Evolutionary conservation across 2,888 invertebrate species (phyloP).

Genomic region (Piscicola geometra): DNA sequence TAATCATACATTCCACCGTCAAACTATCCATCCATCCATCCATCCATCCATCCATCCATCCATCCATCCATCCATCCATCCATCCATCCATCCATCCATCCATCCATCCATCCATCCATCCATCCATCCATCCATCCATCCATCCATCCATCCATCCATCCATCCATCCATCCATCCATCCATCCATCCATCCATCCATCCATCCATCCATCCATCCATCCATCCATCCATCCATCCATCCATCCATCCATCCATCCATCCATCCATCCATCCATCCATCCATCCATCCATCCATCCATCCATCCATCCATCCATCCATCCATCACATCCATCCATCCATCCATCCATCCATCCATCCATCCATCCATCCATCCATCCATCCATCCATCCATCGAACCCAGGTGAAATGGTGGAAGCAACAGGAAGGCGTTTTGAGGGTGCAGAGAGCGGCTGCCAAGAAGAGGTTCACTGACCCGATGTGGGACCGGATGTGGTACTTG

Average conservation of each 20-base stretch:
- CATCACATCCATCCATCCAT: not conserved
- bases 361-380: not conserved
- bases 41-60: too few relatives aligned
- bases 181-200: slow-evolving; percentile 1
- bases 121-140: not conserved
- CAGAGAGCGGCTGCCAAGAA: not conserved
- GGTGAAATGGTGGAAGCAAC: not conserved
- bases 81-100: too few relatives aligned
- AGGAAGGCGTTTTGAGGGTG: not conserved
- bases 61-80: too few relatives aligned
- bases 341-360: not conserved
- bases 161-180: not conserved
- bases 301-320: not conserved
- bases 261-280: slow-evolving; percentile 20
- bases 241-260: slow-evolving; percentile 14
- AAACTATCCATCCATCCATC: too few relatives aligned
- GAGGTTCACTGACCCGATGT: slow-evolving; percentile 13
- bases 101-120: too few relatives aligned
- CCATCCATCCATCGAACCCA: not conserved
- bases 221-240: slow-evolving; percentile 14
- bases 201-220: slow-evolving; percentile 5
- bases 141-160: not conserved
- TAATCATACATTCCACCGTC: too few relatives aligned
- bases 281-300: slow-evolving; percentile 11
- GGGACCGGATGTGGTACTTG: slow-evolving; percentile 6